Base-by-base conservation (phyloP, 2,888 invertebrate genomes). In the Lagria hirta region DNA sequence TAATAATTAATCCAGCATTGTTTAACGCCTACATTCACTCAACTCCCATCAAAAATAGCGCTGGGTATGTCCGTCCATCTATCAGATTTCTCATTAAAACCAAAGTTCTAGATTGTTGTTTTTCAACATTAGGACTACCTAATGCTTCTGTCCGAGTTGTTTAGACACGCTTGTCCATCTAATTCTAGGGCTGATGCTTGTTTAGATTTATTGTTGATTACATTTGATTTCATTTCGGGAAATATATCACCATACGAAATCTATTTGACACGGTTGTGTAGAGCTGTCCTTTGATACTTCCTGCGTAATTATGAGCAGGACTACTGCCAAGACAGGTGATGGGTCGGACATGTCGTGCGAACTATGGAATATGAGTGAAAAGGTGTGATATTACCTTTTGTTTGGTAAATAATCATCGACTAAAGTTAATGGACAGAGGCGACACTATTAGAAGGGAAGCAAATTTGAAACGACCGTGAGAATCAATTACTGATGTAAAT, bases 261-360 rank as follows among this genome's bases (percentile, higher is more conserved):
- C 43, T 40, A 45, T 45, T 45, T 16, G 38, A 5, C 17, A 40
- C 44, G 44, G 38, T 45, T 18, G 23, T 28, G 21, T 37, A 37
- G 11, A 18, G 21, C 22, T 38, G 38, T 45, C 44, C 38, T 45
- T 38, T 45, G 44, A 45, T 45, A 45, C 38, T 45, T 45, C 40
- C 44, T 28, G 44, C 18, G 22, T 37, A 43, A 36, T 37, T 40
- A 32, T 21, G 22, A 14, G n/a, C n/a, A n/a, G n/a, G n/a, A n/a
- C n/a, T n/a, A n/a, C 26, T 10, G 26, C 21, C 41, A 41, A 32
- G 32, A 37, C 40, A 45, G 44, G 43, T 37, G 43, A 43, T 43
- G 43, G 38, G 44, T 34, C 32, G 29, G 43, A 43, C 37, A 37
- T 32, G 44, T 34, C 32, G 29, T 29, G 33, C 24, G 24, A 33